Evolutionary conservation across 1,140 invertebrate genomes (phyloP), one percentile per base, ranked within the genome.

Genomic region (Drosophila saltans): DNA sequence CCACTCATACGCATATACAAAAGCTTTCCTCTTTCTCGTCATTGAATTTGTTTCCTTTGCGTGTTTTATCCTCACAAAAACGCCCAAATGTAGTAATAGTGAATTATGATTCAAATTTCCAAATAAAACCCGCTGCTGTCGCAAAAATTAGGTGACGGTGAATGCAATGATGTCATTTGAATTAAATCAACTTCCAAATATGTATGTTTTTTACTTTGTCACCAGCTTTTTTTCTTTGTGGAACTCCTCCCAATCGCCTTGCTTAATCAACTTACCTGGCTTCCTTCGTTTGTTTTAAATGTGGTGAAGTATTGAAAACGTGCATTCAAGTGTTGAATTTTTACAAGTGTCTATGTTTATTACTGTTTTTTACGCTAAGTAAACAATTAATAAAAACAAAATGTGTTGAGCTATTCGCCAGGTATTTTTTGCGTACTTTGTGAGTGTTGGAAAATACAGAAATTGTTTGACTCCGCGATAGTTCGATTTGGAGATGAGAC

Each of bases 91-190:
- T 59, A 33, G 36, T 62, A 57, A 70, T 57, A 63, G 74, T 61
- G 48, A 78, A 78, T 78, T 78, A 78, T 78, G 75, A 78, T 52
- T 78, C 68, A 67, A 77, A 78, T 77, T 78, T 78, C 75, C 48
- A 83, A 83, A 72, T 80, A 83, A 79, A 83, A 45, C 69, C 52
- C 61, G 73, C 63, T 78, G 61, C 69, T 76, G 74, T 76, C 74
- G 73, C 74, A 59, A 75, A 80, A 68, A 72, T 74, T 62, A 62
- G 57, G 61, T 69, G 70, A 36, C 39, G 30, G 11, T 21, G 33
- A 45, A 16, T 75, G 40, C 48, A 65, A 86, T 86, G 82, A 86
- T 86, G 83, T 86, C 83, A 86, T 89, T 77, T 88, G 76, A 80
- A 78, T 75, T 80, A 69, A 75, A 78, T 78, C 48, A 88, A 72